Conservation (phyloP, 2,797 vertebrate species). For the Poeciliopsis gracilis region DNA sequence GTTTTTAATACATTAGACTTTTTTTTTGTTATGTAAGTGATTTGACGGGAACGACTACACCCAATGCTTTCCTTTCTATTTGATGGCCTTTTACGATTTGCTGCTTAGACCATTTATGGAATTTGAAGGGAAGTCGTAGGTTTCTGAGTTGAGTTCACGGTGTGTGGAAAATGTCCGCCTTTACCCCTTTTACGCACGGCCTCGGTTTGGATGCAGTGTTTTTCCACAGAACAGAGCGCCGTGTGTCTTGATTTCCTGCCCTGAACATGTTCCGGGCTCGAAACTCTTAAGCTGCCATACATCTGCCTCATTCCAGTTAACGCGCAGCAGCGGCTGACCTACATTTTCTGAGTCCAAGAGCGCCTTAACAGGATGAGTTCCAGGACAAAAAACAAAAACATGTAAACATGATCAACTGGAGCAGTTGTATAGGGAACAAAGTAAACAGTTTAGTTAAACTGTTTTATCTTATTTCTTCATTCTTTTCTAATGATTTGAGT, state of each 20-base stretch:
- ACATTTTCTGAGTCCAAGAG: constrained; percentile 42
- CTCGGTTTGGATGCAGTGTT: constrained; percentile 8
- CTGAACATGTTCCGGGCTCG: constrained; percentile 54
- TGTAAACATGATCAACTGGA: not conserved
- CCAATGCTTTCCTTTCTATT: not conserved
- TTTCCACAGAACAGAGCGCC: constrained; percentile 16
- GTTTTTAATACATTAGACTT: not conserved
- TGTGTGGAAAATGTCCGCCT: not conserved
- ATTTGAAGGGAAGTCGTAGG: not conserved
- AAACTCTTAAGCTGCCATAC: constrained; percentile 58
- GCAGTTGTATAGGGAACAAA: not conserved
- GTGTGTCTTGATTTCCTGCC: constrained; percentile 42
- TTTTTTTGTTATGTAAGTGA: not conserved
- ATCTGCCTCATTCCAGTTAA: constrained; percentile 50
- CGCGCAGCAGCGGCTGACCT: constrained; percentile 57
- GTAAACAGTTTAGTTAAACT: not conserved
- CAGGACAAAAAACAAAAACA: not conserved
- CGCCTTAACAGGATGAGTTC: not conserved
- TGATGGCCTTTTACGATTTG: not conserved
- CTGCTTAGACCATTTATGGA: not conserved
- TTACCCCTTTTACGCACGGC: not conserved
- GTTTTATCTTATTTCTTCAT: not conserved
- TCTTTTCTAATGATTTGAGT: not conserved
- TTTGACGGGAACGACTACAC: not conserved
- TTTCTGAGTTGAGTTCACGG: not conserved